Percentiles rank a stretch among this genome's conserved stretches.
Evolutionary conservation across 2,797 vertebrate species (phyloP).

Genomic region (Luscinia luscinia): DNA sequence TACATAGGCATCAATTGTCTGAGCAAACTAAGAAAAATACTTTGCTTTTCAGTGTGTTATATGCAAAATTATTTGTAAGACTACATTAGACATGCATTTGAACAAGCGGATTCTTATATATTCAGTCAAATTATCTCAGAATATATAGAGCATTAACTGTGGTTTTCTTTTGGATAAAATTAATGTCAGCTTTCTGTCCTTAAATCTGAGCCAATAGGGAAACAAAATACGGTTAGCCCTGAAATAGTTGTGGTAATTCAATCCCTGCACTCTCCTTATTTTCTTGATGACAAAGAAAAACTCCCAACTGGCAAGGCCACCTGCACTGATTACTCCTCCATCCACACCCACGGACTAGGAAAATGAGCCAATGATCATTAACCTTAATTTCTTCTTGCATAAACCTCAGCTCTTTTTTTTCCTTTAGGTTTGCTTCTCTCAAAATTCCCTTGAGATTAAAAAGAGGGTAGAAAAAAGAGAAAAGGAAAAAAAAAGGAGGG

Average conservation of each 20-base stretch:
- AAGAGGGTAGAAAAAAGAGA: neutral
- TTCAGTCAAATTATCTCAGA: conserved; percentile 71
- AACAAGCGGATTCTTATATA: conserved; percentile 70
- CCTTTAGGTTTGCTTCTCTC: conserved; percentile 61
- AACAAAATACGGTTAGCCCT: conserved; percentile 80
- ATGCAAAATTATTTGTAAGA: conserved; percentile 65
- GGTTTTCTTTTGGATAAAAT: conserved; percentile 77
- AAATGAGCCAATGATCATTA: conserved; percentile 84
- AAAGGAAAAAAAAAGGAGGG: neutral
- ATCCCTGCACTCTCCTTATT: conserved; percentile 77
- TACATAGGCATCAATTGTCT: conserved; percentile 76
- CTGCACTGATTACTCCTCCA: conserved; percentile 84
- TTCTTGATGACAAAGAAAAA: conserved; percentile 84
- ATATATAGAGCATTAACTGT: conserved; percentile 59
- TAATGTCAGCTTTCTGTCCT: conserved; percentile 81
- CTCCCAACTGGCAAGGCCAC: conserved; percentile 84
- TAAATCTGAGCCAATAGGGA: conserved; percentile 76
- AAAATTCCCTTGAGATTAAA: conserved; percentile 67
- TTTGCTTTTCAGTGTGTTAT: conserved; percentile 69
- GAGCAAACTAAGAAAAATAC: conserved; percentile 70
- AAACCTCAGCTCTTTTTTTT: conserved; percentile 61
- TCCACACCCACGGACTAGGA: conserved; percentile 82
- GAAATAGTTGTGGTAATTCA: conserved; percentile 81
- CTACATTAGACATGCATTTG: conserved; percentile 73
- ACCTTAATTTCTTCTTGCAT: conserved; percentile 82